Evolutionary conservation across 2,888 invertebrate genomes (phyloP).

Genomic region (Trilocha varians): DNA sequence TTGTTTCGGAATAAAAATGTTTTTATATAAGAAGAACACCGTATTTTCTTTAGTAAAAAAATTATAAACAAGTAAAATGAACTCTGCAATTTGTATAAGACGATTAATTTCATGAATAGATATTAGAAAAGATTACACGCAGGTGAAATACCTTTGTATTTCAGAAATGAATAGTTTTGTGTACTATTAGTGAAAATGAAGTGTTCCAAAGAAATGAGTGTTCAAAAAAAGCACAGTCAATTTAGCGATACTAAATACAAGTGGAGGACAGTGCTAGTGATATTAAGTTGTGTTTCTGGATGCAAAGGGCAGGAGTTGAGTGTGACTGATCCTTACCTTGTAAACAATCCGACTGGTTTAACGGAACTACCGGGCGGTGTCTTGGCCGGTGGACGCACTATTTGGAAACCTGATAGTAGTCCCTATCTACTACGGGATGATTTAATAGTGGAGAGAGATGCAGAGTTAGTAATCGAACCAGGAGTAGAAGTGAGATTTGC

Average conservation of each 20-base stretch:
- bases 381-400: slow-evolving; percentile 71
- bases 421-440: slow-evolving; percentile 87
- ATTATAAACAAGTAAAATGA: slow-evolving; percentile 22
- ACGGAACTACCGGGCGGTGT: slow-evolving; percentile 78
- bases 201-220: slow-evolving; percentile 58
- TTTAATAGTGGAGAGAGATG: slow-evolving; percentile 83
- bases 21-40: slow-evolving; percentile 21
- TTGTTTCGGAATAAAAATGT: slow-evolving; percentile 54
- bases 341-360: slow-evolving; percentile 53
- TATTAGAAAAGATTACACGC: slow-evolving; percentile 33
- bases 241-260: slow-evolving; percentile 69
- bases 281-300: slow-evolving; percentile 35
- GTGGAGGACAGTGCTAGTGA: slow-evolving; percentile 62
- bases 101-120: slow-evolving; percentile 31
- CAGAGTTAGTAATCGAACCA: slow-evolving; percentile 88
- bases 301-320: slow-evolving; percentile 51
- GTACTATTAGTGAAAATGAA: slow-evolving; percentile 50
- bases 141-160: slow-evolving; percentile 39
- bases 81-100: slow-evolving; percentile 16
- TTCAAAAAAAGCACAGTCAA: slow-evolving; percentile 67
- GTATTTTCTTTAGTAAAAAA: not conserved
- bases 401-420: slow-evolving; percentile 74
- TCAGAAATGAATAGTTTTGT: slow-evolving; percentile 59
- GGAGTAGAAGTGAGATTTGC: slow-evolving; percentile 93
- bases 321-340: slow-evolving; percentile 53